phyloP scores from a whole-genome alignment of 2,888 invertebrate genomes.

The Dryocosmus kuriphilus region DNA sequence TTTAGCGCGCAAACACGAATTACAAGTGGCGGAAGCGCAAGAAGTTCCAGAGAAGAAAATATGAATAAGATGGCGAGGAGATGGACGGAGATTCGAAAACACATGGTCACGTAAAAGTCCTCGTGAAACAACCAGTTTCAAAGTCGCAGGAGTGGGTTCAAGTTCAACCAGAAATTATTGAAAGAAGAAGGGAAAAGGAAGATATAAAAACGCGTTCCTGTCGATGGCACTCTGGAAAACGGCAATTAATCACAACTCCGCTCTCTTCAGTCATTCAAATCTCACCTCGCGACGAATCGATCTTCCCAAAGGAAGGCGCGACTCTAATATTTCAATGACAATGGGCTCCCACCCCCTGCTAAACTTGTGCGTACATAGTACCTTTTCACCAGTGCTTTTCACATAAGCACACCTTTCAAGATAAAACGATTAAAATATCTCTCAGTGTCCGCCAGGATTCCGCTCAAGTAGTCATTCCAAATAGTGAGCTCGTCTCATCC shows the following conservation, averaged over 20 bases:
- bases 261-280: slow-evolving; percentile 25
- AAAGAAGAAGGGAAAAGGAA: slow-evolving; percentile 16
- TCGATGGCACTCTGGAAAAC: slow-evolving; percentile 34
- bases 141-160: slow-evolving; percentile 19
- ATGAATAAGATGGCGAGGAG: slow-evolving; percentile 12
- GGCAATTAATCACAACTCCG: slow-evolving; percentile 33
- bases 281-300: slow-evolving; percentile 35
- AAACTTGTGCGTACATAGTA: background rate
- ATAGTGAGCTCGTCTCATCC: background rate
- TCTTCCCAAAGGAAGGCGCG: slow-evolving; percentile 23
- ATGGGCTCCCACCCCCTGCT: background rate
- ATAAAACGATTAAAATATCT: slow-evolving; percentile 29
- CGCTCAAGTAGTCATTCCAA: background rate
- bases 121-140: slow-evolving; percentile 6
- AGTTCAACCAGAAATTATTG: slow-evolving; percentile 1
- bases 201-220: background rate
- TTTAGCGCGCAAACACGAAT: slow-evolving; percentile 38
- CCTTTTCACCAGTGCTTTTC: background rate
- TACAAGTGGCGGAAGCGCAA: slow-evolving; percentile 11
- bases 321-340: slow-evolving; percentile 31
- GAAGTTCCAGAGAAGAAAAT: slow-evolving; percentile 25
- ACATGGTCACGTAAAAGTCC: slow-evolving; percentile 9
- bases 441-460: slow-evolving; percentile 13
- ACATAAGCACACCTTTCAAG: slow-evolving; percentile 25
- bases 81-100: slow-evolving; percentile 16